A percentile compares a stretch with the other conserved stretches of the same genome.
phyloP scores from a whole-genome alignment of 2,888 invertebrate genomes.

The Leptopterna dolabrata region DNA sequence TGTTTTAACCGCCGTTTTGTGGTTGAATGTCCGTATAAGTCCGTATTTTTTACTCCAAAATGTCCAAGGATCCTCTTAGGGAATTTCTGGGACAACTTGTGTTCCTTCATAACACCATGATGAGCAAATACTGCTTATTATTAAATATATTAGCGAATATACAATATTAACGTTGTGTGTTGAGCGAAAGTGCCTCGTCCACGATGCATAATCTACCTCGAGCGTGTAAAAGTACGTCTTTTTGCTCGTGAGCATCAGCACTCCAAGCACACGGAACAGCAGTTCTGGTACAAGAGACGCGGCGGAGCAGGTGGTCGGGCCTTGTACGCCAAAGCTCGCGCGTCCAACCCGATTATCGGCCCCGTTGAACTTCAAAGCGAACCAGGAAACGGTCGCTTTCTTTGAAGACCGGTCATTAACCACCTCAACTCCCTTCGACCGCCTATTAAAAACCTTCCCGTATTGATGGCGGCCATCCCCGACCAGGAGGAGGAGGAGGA shows the following conservation, averaged over 20 bases:
- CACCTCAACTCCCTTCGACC: background rate
- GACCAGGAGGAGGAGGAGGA: background rate
- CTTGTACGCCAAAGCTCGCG: background rate
- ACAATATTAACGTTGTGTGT: too few relatives aligned
- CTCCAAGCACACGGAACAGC: background rate
- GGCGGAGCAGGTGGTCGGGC: background rate
- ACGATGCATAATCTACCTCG: background rate
- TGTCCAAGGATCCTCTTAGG: too few relatives aligned
- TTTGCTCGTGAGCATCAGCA: background rate
- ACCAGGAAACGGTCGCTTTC: slow-evolving; percentile 7
- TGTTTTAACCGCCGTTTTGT: too few relatives aligned
- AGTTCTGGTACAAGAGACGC: background rate
- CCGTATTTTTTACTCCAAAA: too few relatives aligned
- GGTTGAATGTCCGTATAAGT: too few relatives aligned
- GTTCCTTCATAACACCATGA: too few relatives aligned
- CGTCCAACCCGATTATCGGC: background rate
- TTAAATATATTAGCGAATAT: too few relatives aligned
- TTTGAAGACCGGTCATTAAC: slow-evolving; percentile 11
- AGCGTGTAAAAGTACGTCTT: background rate
- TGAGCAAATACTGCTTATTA: too few relatives aligned
- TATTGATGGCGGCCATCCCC: background rate
- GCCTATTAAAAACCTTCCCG: background rate
- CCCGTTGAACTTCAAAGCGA: background rate
- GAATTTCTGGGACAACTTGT: too few relatives aligned
- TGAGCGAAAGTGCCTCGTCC: too few relatives aligned